Evolutionary conservation across 2,797 vertebrate species (phyloP).

Genomic region (Sebastes jordani): DNA sequence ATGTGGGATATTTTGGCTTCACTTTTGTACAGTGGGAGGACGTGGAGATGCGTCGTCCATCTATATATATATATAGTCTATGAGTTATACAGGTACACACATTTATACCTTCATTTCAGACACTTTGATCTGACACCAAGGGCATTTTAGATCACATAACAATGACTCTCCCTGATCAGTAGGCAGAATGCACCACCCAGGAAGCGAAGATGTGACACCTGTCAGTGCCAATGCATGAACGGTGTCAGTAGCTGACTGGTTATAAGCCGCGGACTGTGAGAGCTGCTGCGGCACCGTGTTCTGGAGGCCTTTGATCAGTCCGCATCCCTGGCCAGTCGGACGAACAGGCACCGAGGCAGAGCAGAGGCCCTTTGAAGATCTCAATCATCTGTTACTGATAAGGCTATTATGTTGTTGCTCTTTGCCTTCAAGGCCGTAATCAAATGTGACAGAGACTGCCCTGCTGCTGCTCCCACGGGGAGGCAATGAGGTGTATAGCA

Average conservation of each 20-base stretch:
- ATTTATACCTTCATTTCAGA: constrained; percentile 19
- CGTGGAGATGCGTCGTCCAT: too few relatives aligned
- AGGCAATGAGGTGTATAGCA: constrained; percentile 61
- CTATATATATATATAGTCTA: too few relatives aligned
- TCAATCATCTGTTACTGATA: constrained; percentile 82
- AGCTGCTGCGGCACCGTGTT: constrained; percentile 60
- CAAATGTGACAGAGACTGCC: constrained; percentile 74
- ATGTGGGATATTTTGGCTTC: too few relatives aligned
- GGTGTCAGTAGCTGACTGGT: constrained; percentile 42
- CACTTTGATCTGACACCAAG: constrained; percentile 58
- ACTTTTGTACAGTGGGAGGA: too few relatives aligned
- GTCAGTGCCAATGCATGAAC: constrained; percentile 54
- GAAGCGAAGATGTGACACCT: constrained; percentile 69
- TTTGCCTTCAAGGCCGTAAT: constrained; percentile 78
- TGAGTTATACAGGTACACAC: constrained; percentile 3
- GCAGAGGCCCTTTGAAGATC: constrained; percentile 78
- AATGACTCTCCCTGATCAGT: constrained; percentile 57
- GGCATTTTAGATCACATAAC: constrained; percentile 59
- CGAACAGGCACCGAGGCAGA: constrained; percentile 70
- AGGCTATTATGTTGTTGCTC: constrained; percentile 79
- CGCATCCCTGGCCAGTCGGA: constrained; percentile 60
- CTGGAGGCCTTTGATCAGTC: constrained; percentile 79
- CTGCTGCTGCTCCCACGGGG: constrained; percentile 64
- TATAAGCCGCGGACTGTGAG: constrained; percentile 44
- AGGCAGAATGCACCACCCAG: constrained; percentile 56